phyloP scores from a whole-genome alignment of 1,140 invertebrate genomes.

The Odontomachus brunneus region DNA sequence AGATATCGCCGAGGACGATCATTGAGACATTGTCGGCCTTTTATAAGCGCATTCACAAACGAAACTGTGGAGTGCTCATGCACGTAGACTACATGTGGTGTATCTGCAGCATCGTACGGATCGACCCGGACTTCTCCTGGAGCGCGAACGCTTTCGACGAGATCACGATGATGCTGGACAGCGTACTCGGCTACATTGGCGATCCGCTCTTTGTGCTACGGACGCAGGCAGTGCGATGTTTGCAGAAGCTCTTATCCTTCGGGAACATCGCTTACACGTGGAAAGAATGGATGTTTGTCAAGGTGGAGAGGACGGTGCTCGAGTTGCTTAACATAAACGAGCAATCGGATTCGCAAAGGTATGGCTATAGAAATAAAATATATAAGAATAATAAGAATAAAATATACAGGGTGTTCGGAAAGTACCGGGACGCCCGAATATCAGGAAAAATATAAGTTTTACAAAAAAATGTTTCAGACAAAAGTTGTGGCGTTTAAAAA shows the following conservation, averaged over 20 bases:
- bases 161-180: conserved; percentile 67
- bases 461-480: too few relatives aligned
- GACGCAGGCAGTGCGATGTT: conserved; percentile 79
- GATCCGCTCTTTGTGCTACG: conserved; percentile 79
- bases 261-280: conserved; percentile 69
- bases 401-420: too few relatives aligned
- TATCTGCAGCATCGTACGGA: conserved; percentile 74
- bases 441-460: too few relatives aligned
- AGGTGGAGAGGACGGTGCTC: conserved; percentile 71
- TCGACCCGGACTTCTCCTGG: conserved; percentile 54
- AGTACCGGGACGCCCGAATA: too few relatives aligned
- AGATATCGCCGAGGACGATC: not conserved
- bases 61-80: conserved; percentile 77
- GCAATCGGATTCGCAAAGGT: conserved; percentile 17
- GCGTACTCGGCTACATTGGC: conserved; percentile 77
- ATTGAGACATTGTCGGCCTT: conserved; percentile 52
- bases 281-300: conserved; percentile 76
- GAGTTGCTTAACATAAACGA: not conserved
- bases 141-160: not conserved
- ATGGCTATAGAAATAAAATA: conserved; percentile 19
- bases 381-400: too few relatives aligned
- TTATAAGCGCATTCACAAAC: conserved; percentile 46
- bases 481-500: too few relatives aligned
- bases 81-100: conserved; percentile 78
- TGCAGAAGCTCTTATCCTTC: conserved; percentile 75